Evolutionary conservation across 2,113 vertebrate genomes (phyloP).

Genomic region (Esox niger): DNA sequence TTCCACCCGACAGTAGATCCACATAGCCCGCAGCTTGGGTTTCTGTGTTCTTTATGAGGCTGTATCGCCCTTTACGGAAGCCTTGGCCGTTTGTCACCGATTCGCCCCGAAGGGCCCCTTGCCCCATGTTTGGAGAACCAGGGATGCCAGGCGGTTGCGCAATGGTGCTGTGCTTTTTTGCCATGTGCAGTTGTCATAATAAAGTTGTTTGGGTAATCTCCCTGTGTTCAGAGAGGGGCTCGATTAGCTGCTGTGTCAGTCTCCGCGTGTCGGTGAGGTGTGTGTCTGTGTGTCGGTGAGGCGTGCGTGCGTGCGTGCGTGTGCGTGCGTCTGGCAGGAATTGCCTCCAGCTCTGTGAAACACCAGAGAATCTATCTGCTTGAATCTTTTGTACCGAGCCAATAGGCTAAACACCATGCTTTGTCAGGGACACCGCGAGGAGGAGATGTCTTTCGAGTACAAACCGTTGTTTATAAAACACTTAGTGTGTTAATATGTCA

Average conservation of each 20-base stretch:
- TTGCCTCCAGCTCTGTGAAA: conserved; percentile 36
- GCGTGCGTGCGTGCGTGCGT: no score
- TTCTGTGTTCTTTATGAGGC: conserved; percentile 80
- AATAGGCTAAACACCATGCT: not conserved
- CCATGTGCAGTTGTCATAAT: conserved; percentile 41
- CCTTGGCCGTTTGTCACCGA: conserved; percentile 71
- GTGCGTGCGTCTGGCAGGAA: conserved; percentile 18
- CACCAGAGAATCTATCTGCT: not conserved
- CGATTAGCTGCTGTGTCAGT: conserved; percentile 57
- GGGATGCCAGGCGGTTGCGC: conserved; percentile 51
- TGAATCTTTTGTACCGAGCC: not conserved
- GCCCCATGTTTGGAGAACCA: conserved; percentile 43
- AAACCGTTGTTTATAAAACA: no score
- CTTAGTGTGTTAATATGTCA: no score
- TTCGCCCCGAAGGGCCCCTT: conserved; percentile 75
- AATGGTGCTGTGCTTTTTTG: conserved; percentile 45
- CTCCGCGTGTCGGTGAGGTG: not conserved
- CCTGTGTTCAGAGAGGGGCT: conserved; percentile 36
- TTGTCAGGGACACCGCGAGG: not conserved
- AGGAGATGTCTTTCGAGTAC: not conserved
- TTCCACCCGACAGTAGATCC: conserved; percentile 79
- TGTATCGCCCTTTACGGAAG: conserved; percentile 76
- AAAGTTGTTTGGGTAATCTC: conserved; percentile 50
- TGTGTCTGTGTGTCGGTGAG: no score
- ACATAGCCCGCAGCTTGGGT: conserved; percentile 80